phyloP scores from a whole-genome alignment of 2,888 invertebrate genomes.

The Ptychoptera contaminata region DNA sequence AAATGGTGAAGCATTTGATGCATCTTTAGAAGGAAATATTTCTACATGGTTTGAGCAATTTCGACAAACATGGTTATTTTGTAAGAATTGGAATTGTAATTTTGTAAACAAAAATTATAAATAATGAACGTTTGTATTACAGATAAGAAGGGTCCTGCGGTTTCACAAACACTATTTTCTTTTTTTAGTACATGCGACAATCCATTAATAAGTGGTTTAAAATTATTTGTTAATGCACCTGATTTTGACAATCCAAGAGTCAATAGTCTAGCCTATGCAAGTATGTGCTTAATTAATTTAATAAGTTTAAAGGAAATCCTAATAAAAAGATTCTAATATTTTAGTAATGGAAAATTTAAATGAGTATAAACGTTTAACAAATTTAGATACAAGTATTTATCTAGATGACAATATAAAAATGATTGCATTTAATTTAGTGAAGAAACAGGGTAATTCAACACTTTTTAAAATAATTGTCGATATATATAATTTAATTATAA shows the following conservation, averaged over 20 bases:
- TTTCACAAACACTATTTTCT: constrained; percentile 19
- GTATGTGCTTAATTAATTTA: constrained; percentile 12
- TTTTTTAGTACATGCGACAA: constrained; percentile 17
- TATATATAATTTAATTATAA: constrained; percentile 44
- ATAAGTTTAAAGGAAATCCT: neutral
- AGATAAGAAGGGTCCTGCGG: constrained; percentile 20
- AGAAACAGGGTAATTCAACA: constrained; percentile 45
- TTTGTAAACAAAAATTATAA: neutral
- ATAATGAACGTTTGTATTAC: too few relatives aligned
- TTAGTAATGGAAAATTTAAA: constrained; percentile 43
- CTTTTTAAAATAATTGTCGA: constrained; percentile 46
- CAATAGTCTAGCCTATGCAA: constrained; percentile 22
- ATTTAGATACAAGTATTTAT: constrained; percentile 29
- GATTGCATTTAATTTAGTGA: constrained; percentile 55
- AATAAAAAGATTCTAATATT: neutral
- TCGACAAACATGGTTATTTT: constrained; percentile 22
- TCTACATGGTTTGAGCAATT: constrained; percentile 21
- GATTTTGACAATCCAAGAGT: constrained; percentile 27
- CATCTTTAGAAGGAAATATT: constrained; percentile 17
- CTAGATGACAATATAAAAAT: constrained; percentile 42
- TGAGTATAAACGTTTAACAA: constrained; percentile 31
- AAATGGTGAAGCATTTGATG: constrained; percentile 25
- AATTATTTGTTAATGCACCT: constrained; percentile 27
- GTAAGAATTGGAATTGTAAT: constrained; percentile 12
- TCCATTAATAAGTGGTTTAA: constrained; percentile 24